phyloP scores from a whole-genome alignment of 2,888 invertebrate genomes.

The Helicoverpa assulta region DNA sequence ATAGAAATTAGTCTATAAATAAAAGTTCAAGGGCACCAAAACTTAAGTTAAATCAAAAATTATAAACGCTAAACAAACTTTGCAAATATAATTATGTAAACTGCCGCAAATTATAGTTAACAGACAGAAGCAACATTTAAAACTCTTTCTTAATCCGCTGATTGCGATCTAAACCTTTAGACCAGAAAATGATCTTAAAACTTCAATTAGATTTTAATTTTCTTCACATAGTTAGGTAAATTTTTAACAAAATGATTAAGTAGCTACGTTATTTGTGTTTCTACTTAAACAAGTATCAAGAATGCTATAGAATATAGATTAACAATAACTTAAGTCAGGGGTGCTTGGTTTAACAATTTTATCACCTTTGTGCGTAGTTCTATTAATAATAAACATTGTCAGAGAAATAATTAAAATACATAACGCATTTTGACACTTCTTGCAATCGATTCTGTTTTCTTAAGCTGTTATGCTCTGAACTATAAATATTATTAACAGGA shows the following conservation, averaged over 20 bases:
- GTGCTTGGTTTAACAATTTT: conserved; percentile 19
- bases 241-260: conserved; percentile 30
- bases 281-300: not conserved
- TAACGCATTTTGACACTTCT: conserved; percentile 51
- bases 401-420: conserved; percentile 49
- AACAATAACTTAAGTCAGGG: no score
- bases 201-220: conserved; percentile 44
- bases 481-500: conserved; percentile 34
- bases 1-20: no score
- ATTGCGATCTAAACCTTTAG: conserved; percentile 53
- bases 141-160: conserved; percentile 47
- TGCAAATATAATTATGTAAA: conserved; percentile 49
- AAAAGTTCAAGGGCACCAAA: conserved; percentile 35
- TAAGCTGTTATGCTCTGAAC: conserved; percentile 1
- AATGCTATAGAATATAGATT: no score
- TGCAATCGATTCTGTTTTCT: conserved; percentile 36
- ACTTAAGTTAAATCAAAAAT: conserved; percentile 22
- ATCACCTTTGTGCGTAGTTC: conserved; percentile 12
- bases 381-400: conserved; percentile 45
- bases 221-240: conserved; percentile 12
- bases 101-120: conserved; percentile 51
- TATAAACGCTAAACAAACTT: conserved; percentile 22
- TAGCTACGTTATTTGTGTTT: no score
- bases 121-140: conserved; percentile 41
- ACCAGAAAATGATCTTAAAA: conserved; percentile 55